Percentiles rank a stretch among this genome's conserved stretches.
Conservation (phyloP, 2,888 invertebrate genomes). For the Bombylius major region DNA sequence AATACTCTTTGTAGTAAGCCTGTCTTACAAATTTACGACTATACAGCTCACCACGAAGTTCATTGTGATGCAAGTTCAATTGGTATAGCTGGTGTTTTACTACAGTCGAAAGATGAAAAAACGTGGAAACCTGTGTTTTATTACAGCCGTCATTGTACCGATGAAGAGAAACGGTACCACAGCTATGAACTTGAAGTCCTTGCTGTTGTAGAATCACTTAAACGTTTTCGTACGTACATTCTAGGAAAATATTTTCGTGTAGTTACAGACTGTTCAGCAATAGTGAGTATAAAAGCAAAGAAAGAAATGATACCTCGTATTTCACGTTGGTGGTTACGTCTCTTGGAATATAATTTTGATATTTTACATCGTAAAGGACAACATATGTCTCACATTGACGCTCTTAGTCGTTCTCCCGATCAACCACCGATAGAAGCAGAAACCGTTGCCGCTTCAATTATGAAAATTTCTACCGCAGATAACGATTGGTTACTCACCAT, state of each 20-base stretch:
- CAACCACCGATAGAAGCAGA: conserved; percentile 1
- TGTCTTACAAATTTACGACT: conserved; percentile 18
- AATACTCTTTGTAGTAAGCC: conserved; percentile 16
- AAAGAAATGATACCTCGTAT: conserved; percentile 10
- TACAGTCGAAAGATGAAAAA: not conserved
- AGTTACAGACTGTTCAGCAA: conserved; percentile 1
- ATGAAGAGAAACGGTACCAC: conserved; percentile 9
- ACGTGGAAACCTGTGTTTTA: not conserved
- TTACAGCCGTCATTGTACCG: conserved; percentile 2
- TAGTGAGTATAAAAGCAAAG: not conserved
- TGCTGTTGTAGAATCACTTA: conserved; percentile 9
- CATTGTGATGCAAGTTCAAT: not conserved
- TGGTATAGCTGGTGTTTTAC: not conserved
- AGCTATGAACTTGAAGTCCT: conserved; percentile 6
- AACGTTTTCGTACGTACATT: conserved; percentile 15
- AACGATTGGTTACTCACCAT: conserved; percentile 12
- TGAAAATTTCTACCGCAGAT: too few species aligned
- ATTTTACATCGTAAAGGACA: conserved; percentile 13
- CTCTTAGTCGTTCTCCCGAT: conserved; percentile 9
- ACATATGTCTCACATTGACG: conserved; percentile 12
- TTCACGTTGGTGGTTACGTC: conserved; percentile 16
- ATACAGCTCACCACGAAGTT: conserved; percentile 9
- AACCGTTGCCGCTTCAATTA: not conserved
- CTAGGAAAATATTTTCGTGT: conserved; percentile 13
- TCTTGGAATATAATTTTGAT: conserved; percentile 15